A percentile compares a stretch with the other conserved stretches of the same genome.
These are phyloP conservation scores for Heliornis fulica DNA, from an alignment of 2,113 vertebrate species.

Conservation along the genomic window DNA sequence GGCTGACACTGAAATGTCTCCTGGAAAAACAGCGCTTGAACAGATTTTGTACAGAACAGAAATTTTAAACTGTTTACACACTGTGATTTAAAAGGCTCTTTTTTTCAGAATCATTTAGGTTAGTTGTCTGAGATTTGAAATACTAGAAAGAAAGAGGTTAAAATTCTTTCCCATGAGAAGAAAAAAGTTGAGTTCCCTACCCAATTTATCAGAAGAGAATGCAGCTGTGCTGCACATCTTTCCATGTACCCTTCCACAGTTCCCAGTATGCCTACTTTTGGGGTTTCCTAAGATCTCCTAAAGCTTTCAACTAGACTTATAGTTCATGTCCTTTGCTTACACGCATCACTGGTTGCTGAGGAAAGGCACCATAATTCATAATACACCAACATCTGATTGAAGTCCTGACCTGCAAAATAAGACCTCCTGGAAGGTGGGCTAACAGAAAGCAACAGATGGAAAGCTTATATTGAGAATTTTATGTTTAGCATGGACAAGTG, in stretches of 20 bases:
- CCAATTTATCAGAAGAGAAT: accelerated
- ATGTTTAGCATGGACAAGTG: not conserved
- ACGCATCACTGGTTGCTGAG: not conserved
- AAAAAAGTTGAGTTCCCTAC: not conserved
- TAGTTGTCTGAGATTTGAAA: not conserved
- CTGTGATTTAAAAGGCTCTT: not conserved
- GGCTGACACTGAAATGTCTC: not conserved
- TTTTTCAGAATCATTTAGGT: not conserved
- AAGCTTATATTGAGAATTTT: not conserved
- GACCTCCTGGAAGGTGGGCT: not conserved
- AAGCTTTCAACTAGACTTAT: not conserved
- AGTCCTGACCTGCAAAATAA: not conserved
- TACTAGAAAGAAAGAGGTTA: not conserved
- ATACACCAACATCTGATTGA: not conserved
- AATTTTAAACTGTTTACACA: not conserved
- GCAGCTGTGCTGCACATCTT: accelerated
- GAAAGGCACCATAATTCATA: not conserved
- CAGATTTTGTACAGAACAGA: not conserved
- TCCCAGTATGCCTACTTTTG: not conserved
- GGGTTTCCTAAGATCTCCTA: not conserved
- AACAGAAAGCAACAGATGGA: accelerated
- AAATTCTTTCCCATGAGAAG: not conserved
- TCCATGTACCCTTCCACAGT: accelerated
- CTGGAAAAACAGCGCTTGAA: not conserved
- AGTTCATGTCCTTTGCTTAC: not conserved